Base-by-base conservation (phyloP, 2,888 invertebrate genomes). In the Caenorhabditis virilis region DNA sequence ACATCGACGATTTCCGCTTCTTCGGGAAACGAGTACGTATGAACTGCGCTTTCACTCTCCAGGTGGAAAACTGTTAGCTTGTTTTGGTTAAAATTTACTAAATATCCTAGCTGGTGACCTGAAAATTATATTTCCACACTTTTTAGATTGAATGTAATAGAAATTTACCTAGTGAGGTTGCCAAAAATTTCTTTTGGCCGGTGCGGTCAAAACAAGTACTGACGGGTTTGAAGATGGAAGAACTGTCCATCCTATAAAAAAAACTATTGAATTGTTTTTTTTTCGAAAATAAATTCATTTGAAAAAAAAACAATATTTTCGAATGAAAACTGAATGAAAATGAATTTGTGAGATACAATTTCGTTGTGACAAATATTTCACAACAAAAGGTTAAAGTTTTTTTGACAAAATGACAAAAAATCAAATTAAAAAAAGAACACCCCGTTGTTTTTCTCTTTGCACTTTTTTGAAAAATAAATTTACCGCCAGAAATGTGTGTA, bases 21-120 rank as follows among this genome's bases (percentile, higher is more conserved):
- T 20, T 58, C 51, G 2, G 63, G 63, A 23, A 63, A 63, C 0
- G 20, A 26, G 20, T 35, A 63, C 18, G 63, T 39, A 38, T 63
- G 52, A 3, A 51, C 42, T 3, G 47, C 33, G 4, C 35, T 35
- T 35, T 63, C 57, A 49, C 22, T 13, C n/a, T 42, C 42, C 11
- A 42, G 15, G 15, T 23, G 42, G 15, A 15, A 23, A 23, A 42
- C 42, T 30, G 30, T 30, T 30, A 30, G 13, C 13, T 30, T 6
- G 13, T 30, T 30, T 30, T 30, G 30, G 6, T 30, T 30, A 30
- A 30, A 30, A 30, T 30, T 30, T 30, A 30, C 30, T 9, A 30
- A 6, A 30, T 9, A 30, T 9, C 13, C 13, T 30, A 30, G 13
- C 6, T 6, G 30, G 6, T 30, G 30, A 6, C 30, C 30, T 30